Percentiles rank a stretch among this genome's conserved stretches.
phyloP scores from a whole-genome alignment of 2,113 vertebrate species.

The Accipiter virgatus region DNA sequence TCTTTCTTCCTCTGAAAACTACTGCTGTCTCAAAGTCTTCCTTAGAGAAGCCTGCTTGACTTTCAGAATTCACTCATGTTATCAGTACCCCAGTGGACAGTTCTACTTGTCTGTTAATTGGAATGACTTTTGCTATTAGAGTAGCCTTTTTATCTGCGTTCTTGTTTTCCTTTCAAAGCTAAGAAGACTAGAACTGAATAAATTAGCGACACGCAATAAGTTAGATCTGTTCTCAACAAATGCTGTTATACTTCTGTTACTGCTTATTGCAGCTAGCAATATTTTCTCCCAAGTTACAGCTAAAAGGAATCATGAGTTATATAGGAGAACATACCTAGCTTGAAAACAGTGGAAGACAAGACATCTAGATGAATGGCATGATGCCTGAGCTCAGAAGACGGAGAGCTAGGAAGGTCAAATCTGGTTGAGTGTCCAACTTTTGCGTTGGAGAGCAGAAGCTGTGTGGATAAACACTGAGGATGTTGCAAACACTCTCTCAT shows the following conservation, averaged over 20 bases:
- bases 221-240: neutral
- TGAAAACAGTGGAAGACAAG: neutral
- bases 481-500: neutral
- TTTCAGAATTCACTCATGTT: neutral
- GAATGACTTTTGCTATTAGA: neutral
- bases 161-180: neutral
- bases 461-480: neutral
- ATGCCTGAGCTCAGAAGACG: neutral
- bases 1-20: neutral
- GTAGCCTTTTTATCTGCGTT: neutral
- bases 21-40: neutral
- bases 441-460: neutral
- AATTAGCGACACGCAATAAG: accelerated
- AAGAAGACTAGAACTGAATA: neutral
- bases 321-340: neutral
- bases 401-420: neutral
- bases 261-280: neutral
- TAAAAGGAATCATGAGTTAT: neutral
- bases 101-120: neutral
- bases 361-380: neutral
- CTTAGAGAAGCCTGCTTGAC: neutral
- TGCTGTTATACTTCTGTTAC: neutral
- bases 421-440: neutral
- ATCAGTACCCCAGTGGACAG: neutral
- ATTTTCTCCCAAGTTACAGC: neutral